Conservation (phyloP, 1,140 invertebrate species). For the Prorops nasuta region DNA sequence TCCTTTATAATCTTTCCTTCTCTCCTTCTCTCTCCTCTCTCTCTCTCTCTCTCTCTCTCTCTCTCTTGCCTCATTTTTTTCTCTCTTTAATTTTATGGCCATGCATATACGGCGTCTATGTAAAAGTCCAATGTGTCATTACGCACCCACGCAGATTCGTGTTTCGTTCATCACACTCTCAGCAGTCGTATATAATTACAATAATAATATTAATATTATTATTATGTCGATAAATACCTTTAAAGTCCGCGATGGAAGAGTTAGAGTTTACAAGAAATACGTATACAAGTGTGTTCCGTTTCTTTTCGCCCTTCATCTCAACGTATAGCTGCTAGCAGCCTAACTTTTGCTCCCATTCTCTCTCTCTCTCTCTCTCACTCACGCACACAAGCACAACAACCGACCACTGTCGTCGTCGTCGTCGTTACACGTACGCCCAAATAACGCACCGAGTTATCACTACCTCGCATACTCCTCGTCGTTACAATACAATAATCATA, state of each 20-base stretch:
- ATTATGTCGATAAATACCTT: slow-evolving; percentile 58
- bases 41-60: too few species aligned
- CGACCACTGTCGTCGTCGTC: slow-evolving; percentile 7
- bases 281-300: slow-evolving; percentile 55
- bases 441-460: slow-evolving; percentile 8
- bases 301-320: slow-evolving; percentile 29
- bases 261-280: slow-evolving; percentile 59
- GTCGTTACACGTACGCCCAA: slow-evolving; percentile 3
- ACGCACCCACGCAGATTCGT: slow-evolving; percentile 30
- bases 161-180: slow-evolving; percentile 48
- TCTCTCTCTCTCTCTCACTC: slow-evolving; percentile 8
- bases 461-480: slow-evolving; percentile 6
- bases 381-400: slow-evolving; percentile 2
- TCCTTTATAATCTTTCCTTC: too few species aligned
- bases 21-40: too few species aligned
- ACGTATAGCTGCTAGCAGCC: slow-evolving; percentile 18
- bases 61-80: too few species aligned
- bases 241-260: slow-evolving; percentile 59
- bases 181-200: slow-evolving; percentile 57
- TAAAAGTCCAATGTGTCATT: too few species aligned
- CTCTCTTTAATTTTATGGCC: too few species aligned
- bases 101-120: too few species aligned
- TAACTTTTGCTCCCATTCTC: slow-evolving; percentile 16
- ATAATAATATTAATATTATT: slow-evolving; percentile 56
- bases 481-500: slow-evolving; percentile 35